Evolutionary conservation across 2,113 vertebrate species (phyloP).

Genomic region (Psephotus haematonotus): DNA sequence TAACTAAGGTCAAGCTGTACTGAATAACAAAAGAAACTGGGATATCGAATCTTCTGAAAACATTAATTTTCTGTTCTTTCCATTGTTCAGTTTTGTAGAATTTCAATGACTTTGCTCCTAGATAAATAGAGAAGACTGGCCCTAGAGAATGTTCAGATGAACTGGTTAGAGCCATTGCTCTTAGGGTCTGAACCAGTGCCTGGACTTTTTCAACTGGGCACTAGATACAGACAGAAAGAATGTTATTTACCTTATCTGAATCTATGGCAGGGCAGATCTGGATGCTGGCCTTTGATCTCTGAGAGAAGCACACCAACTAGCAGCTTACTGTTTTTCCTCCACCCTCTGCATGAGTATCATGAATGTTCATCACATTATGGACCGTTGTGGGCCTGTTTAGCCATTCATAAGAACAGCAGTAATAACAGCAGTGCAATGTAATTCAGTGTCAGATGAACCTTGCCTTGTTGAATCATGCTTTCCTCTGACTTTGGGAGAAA

Average conservation of each 20-base stretch:
- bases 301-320: not conserved
- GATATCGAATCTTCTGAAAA: not conserved
- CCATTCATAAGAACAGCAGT: not conserved
- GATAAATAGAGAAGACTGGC: not conserved
- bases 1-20: not conserved
- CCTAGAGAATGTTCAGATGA: not conserved
- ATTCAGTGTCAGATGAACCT: not conserved
- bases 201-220: not conserved
- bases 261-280: not conserved
- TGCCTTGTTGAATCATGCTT: not conserved
- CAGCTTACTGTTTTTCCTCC: not conserved
- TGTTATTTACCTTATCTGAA: not conserved
- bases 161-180: not conserved
- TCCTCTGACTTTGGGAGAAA: not conserved
- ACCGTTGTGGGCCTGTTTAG: not conserved
- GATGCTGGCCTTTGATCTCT: not conserved
- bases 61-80: not conserved
- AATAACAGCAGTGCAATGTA: not conserved
- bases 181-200: not conserved
- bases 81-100: not conserved
- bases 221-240: not conserved
- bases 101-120: not conserved
- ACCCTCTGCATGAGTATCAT: not conserved
- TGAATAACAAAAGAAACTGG: not conserved
- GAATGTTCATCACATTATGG: not conserved